Base-by-base conservation (phyloP, 2,797 vertebrate species). In the Discoglossus pictus region DNA sequence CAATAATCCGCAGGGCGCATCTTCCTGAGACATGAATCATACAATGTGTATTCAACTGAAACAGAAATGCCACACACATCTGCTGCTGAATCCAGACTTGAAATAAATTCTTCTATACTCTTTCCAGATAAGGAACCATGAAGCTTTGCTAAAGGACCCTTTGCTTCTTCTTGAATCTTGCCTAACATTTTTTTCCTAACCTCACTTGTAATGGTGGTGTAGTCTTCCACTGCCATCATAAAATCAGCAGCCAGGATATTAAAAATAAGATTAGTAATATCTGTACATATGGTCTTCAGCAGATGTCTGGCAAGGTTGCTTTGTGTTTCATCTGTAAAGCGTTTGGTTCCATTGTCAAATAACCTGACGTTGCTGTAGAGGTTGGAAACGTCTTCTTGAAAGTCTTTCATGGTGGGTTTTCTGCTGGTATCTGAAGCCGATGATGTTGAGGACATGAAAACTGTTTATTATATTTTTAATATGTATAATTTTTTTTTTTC, bases 21-120 rank as follows among this genome's bases (percentile, higher is more conserved):
- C 94, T 92, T 47, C 97, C 97, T 0, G 97, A 96, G 2, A 93
- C 93, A 54, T 98, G 96, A 68, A 99, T 90, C 92, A 97, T 94
- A 74, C 89, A 93, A 71, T 95, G 89, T 27, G 91, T 93, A 72
- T 80, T 81, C 74, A 89, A 88, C 75, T 99, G 97, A 75, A 99
- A 98, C 52, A 98, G 81, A 90, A 74, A 99, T 88, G 67, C 92
- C 93, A 74, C 96, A 98, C 35, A 91, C 86, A 76, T 96, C 95
- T 64, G 91, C 87, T 63, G 90, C 86, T 15, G 73, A 80, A 81
- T 99, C 95, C 58, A 98, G 78, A 77, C 77, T 88, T 1, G 82
- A 89, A 73, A 97, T 75, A 75, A 98, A 98, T 56, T 97, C 94
- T 83, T 97, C 95, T 54, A 94, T 73, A 20, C 84, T 89, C 96